Base-by-base conservation (phyloP, 1,140 invertebrate species). In the Mercenaria mercenaria region DNA sequence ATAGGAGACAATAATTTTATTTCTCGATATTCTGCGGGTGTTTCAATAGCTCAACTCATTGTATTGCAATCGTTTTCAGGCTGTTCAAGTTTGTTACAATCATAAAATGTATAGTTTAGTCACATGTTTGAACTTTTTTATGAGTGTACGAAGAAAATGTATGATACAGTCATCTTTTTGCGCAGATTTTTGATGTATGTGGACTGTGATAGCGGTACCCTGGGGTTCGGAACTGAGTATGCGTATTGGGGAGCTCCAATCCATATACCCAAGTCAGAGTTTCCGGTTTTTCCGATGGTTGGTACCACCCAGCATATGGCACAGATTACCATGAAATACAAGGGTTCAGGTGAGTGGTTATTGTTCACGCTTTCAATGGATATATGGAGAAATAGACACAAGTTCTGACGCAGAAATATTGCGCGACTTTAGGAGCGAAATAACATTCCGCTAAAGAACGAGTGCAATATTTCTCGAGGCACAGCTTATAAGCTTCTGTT, bases 131-230 rank as follows among this genome's bases (percentile, higher is more conserved):
- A n/a, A n/a, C n/a, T n/a, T n/a, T n/a, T n/a, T n/a, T n/a, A n/a
- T n/a, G n/a, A n/a, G n/a, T n/a, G n/a, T n/a, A n/a, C n/a, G n/a
- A n/a, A n/a, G n/a, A n/a, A n/a, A n/a, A n/a, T n/a, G n/a, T n/a
- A n/a, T n/a, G n/a, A n/a, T n/a, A n/a, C 61, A 23, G 61, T 64
- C 4, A 4, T 10, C 32, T 64, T 26, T 64, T 26, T 20, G 6
- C 20, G 23, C 86, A 92, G 82, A 52, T 89, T 92, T 67, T 90
- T 72, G 90, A 89, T 92, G 91, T 92, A 91, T 39, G 76, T 92
- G n/a, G 90, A 92, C 50, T 86, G 67, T 34, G 91, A 92, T 47
- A 84, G 90, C 13, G 87, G 87, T 13, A 80, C 32, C 15, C 29
- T 92, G 0, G 72, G 64, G 41, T 91, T 92, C 69, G 91, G 89